Base-by-base conservation (phyloP, 2,888 invertebrate genomes). In the Willowsia nigromaculata region DNA sequence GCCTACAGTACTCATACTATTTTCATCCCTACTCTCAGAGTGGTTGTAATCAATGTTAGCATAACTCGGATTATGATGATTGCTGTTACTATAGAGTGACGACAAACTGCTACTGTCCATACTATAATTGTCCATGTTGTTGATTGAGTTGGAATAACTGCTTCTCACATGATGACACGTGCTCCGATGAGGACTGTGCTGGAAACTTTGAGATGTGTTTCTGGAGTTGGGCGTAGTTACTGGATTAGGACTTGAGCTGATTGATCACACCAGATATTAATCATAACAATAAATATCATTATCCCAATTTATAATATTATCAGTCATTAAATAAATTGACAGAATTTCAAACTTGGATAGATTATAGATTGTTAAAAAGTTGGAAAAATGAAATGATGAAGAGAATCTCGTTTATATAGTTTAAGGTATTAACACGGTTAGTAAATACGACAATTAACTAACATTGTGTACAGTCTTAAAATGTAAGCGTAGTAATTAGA, bases 201-300 rank as follows among this genome's bases (percentile, higher is more conserved):
- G 62, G 30, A 40, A 22, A 40, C 50, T 30, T 43, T 65, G 68
- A 27, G 65, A 65, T 4, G 62, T 22, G 81, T 59, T 37, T 50
- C 83, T 83, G 11, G 83, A 83, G 50, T 47, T 43, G 7, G 83
- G 22, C 6, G 68, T 6, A 37, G 40, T 68, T 22, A 68, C 53
- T 50, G 27, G 83, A 47, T 83, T 83, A n/a, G 68, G 47, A 68
- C 71, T 83, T 83, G 83, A 47, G 47, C 83, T 65, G 83, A 43
- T 59, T 50, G 25, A 71, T 71, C 40, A 43, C 22, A 71, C 25
- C 33, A 37, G 59, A 59, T 59, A 53, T 1, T 30, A 47, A 47
- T 50, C 33, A 80, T 56, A 47, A 56, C 11, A 62, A 62, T 62
- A 4, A 62, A 30, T 33, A 62, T 22, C 13, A 40, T 74, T 2